Percentiles rank a stretch among this genome's conserved stretches.
These are phyloP conservation scores for Heteractis magnifica DNA, from an alignment of 92 coral and sea anemone species.

Conservation along the genomic window DNA sequence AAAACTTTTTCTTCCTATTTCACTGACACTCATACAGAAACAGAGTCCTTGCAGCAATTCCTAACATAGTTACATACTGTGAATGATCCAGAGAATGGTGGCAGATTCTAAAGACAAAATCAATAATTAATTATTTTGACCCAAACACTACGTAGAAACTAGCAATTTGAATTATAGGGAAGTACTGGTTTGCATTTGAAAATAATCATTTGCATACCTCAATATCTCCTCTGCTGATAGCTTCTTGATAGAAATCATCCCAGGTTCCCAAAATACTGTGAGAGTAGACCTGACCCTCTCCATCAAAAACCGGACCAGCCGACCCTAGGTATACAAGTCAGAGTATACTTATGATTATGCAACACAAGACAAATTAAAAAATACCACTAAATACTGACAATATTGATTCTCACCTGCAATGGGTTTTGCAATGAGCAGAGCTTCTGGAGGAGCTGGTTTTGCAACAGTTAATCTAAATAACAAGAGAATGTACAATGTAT, in stretches of 20 bases:
- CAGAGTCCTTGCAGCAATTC: no score
- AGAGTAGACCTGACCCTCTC: constrained; percentile 68
- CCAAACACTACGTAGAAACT: no score
- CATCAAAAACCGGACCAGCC: constrained; percentile 75
- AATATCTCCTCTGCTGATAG: constrained; percentile 74
- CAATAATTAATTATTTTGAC: no score
- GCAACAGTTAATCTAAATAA: constrained; percentile 67
- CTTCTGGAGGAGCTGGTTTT: constrained; percentile 76
- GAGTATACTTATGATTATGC: neutral
- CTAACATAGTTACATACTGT: constrained; percentile 36
- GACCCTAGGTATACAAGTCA: constrained; percentile 48
- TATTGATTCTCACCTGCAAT: constrained; percentile 46
- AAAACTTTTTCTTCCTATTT: no score
- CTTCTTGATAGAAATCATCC: constrained; percentile 84
- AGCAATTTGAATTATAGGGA: no score
- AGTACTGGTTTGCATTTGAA: no score
- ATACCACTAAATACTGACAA: neutral
- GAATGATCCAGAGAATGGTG: constrained; percentile 76
- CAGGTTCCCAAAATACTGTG: constrained; percentile 84
- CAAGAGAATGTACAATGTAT: neutral
- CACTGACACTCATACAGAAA: no score
- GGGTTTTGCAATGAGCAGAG: constrained; percentile 60
- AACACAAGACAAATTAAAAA: neutral
- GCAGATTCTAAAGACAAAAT: constrained; percentile 62
- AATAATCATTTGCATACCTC: constrained; percentile 45